Percentiles rank a stretch among this genome's conserved stretches.
These are phyloP conservation scores for Lepus oiostolus DNA, from an alignment of 2,797 vertebrate species.

Conservation along the genomic window DNA sequence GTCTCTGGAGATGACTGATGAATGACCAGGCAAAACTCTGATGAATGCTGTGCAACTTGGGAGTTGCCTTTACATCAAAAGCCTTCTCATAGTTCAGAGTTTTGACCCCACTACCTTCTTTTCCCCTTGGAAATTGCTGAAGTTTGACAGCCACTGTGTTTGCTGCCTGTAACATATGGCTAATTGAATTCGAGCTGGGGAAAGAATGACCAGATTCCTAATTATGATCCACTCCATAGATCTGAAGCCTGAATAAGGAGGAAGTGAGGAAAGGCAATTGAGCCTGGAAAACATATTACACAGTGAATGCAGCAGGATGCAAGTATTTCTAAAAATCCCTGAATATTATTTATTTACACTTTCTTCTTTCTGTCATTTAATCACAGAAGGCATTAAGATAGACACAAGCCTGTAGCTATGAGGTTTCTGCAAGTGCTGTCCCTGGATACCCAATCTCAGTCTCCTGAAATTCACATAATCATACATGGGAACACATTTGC, in stretches of 20 bases:
- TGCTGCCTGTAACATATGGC: conserved; percentile 57
- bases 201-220: conserved; percentile 63
- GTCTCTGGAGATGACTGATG: neutral
- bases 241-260: conserved; percentile 43
- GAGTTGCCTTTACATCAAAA: conserved; percentile 27
- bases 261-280: conserved; percentile 3
- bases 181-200: conserved; percentile 61
- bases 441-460: neutral
- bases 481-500: neutral
- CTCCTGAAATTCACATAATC: conserved; percentile 35
- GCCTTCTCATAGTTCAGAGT: neutral
- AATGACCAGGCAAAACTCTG: conserved; percentile 49
- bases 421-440: conserved; percentile 12
- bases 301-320: neutral
- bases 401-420: neutral
- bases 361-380: conserved; percentile 44
- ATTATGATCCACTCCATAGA: conserved; percentile 63
- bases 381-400: conserved; percentile 22
- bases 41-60: conserved; percentile 36
- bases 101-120: conserved; percentile 25
- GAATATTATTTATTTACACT: neutral
- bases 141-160: conserved; percentile 51
- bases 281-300: conserved; percentile 14
- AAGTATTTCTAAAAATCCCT: conserved; percentile 53
- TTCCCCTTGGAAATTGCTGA: conserved; percentile 44